Evolutionary conservation across 2,797 vertebrate species (phyloP), one percentile per base, ranked within the genome.

Genomic region (Mus minutoides): DNA sequence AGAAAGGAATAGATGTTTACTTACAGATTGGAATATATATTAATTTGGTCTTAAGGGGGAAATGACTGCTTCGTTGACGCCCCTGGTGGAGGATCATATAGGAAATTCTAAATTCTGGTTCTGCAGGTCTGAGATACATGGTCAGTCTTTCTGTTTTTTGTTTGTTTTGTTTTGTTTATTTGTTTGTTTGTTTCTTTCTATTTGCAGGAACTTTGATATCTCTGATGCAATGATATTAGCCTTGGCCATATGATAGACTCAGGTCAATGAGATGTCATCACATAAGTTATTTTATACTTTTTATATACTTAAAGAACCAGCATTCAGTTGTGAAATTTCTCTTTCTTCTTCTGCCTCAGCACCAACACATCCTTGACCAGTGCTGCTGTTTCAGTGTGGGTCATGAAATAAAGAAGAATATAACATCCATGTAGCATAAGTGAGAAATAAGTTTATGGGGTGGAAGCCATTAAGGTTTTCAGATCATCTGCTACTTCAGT

Each of bases 31-130:
- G 77, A 85, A 75, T 71, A 69, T 90, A n/a, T 82, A 94, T 91
- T 82, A 92, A 92, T 67, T 93, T 94, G 21, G 22, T 80, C 52
- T 91, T 79, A 49, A 94, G 96, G 52, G 88, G 10, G 49, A 96
- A 88, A 71, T 2, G 1, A 5, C 56, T 71, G 0, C 82, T 93
- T 95, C 52, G 21, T 71, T 73, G 40, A 19, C 29, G 46, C 43
- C 52, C 21, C 22, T 90, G 34, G 77, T 52, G 10, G 29, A 49
- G 16, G 34, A 49, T 40, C 46, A 40, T 84, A 2, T 5, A 84
- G 79, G 34, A 85, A 92, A 93, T 75, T 2, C 54, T 67, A 56
- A 77, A 22, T 60, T 54, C n/a, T 82, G 10, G 29, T 19, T 80
- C 60, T 64, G 21, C 2, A 40, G 46, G 46, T 13, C 29, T 62